Base-by-base conservation (phyloP, 2,888 invertebrate genomes). In the Pandemis cinnamomeana region DNA sequence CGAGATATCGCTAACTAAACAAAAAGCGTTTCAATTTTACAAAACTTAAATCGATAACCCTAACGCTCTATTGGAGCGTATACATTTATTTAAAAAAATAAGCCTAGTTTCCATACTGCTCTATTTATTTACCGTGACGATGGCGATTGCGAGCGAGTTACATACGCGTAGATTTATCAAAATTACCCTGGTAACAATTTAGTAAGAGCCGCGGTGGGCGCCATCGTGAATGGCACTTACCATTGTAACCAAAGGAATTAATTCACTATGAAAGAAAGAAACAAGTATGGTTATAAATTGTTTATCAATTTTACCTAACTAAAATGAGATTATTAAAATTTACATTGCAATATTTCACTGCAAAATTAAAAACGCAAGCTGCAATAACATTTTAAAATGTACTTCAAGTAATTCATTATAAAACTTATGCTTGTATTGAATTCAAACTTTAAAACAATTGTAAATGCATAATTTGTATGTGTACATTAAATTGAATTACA, bases 311-410 rank as follows among this genome's bases (percentile, higher is more conserved):
- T 68, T 11, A 69, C 27, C 69, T 64, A 64, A 64, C 64, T 70
- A 69, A 60, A 73, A 69, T 70, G 73, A 73, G 64, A 66, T 73
- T 70, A 68, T 64, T 64, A n/a, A 61, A 41, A 48, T 36, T 61
- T 46, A 53, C 66, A 72, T 44, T 66, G 71, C 71, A 66, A 61
- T 69, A 66, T 58, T 73, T 69, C 48, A 66, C 36, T 48, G 51
- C 60, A 64, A 68, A 69, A 58, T 27, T 27, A 58, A 58, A 58
- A 58, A 64, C 63, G 20, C 68, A 48, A 69, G 58, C 63, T 64
- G 68, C 64, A 60, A 67, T 44, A 60, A 62, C 53, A 41, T 63
- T 68, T 64, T 20, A 42, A 72, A 68, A 68, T 44, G 68, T 63
- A 62, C 20, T 36, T 72, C 53, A 42, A 60, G 66, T 61, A 44